Percentiles rank a stretch among this genome's conserved stretches.
These are phyloP conservation scores for Pentamera pediparva DNA, from an alignment of 53 echinoderm and acorn worm genomes.

Conservation along the genomic window DNA sequence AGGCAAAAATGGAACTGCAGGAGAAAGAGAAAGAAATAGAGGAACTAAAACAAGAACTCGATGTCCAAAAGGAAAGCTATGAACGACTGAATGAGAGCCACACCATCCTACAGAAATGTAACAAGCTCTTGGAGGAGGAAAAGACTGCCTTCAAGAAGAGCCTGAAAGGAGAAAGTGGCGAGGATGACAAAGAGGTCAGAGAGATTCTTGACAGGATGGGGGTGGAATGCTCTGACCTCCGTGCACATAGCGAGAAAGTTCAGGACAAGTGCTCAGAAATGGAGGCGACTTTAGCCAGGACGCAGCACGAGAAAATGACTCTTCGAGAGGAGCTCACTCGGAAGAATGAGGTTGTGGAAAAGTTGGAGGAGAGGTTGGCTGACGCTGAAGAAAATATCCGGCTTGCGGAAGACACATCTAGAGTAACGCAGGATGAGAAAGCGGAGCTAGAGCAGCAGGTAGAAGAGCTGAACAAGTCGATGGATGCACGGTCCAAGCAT, in stretches of 20 bases:
- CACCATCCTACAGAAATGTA: conserved; percentile 15
- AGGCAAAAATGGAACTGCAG: background rate
- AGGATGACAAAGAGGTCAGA: background rate
- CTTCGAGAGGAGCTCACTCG: conserved; percentile 18
- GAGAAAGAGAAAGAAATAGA: conserved; percentile 3
- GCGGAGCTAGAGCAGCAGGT: conserved; percentile 3
- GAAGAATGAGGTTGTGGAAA: background rate
- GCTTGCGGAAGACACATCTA: background rate
- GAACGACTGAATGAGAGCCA: conserved; percentile 41
- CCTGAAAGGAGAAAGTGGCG: background rate
- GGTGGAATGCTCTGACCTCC: conserved; percentile 4
- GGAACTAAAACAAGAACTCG: background rate
- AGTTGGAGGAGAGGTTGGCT: conserved; percentile 1
- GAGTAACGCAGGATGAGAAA: background rate
- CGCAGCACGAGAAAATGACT: conserved; percentile 22
- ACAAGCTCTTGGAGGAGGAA: conserved; percentile 21
- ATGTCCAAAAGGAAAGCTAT: conserved; percentile 33
- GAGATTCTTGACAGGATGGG: conserved; percentile 5
- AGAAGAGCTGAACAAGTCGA: conserved; percentile 34
- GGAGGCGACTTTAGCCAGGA: conserved; percentile 13
- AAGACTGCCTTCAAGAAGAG: conserved; percentile 10
- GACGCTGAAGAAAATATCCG: background rate
- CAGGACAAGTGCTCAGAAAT: conserved; percentile 28
- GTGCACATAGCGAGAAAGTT: background rate
- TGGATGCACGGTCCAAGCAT: conserved; percentile 34